Percentiles rank a stretch among this genome's conserved stretches.
Conservation (phyloP, 2,113 vertebrate species). For the Meleagris gallopavo region DNA sequence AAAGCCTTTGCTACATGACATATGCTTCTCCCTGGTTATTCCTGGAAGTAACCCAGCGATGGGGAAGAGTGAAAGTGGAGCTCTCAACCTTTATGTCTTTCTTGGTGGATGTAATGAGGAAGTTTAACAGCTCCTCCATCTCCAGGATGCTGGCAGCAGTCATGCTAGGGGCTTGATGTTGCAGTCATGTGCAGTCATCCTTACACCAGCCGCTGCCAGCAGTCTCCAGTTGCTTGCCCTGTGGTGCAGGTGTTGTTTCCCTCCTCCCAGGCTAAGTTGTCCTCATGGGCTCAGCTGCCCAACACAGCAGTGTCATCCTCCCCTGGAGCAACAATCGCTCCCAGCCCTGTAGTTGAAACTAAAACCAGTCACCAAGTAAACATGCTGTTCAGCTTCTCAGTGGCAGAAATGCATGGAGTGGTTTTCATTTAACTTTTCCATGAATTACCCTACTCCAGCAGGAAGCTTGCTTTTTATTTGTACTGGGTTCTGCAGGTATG, state of each 20-base stretch:
- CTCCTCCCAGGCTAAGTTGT: neutral
- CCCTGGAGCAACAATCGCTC: neutral
- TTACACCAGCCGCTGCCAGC: neutral
- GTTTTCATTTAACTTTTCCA: neutral
- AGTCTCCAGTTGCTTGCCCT: rapidly evolving
- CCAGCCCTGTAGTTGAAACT: rapidly evolving
- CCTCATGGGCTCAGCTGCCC: neutral
- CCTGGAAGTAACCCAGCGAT: neutral
- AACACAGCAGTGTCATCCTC: rapidly evolving
- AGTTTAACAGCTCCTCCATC: neutral
- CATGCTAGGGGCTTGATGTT: rapidly evolving
- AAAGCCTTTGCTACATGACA: neutral
- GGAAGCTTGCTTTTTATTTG: neutral
- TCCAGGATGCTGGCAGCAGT: neutral
- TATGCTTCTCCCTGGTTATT: neutral
- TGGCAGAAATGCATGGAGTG: neutral
- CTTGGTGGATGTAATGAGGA: neutral
- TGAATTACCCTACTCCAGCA: neutral
- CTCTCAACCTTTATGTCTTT: neutral
- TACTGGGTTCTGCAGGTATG: neutral
- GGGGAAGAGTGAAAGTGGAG: neutral
- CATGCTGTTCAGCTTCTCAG: neutral
- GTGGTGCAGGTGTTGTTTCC: neutral
- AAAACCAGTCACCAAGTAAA: neutral
- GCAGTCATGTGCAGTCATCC: too few relatives aligned